A percentile compares a stretch with the other conserved stretches of the same genome.
Conservation (phyloP, 2,888 invertebrate species). For the Lepidonotus clava region DNA sequence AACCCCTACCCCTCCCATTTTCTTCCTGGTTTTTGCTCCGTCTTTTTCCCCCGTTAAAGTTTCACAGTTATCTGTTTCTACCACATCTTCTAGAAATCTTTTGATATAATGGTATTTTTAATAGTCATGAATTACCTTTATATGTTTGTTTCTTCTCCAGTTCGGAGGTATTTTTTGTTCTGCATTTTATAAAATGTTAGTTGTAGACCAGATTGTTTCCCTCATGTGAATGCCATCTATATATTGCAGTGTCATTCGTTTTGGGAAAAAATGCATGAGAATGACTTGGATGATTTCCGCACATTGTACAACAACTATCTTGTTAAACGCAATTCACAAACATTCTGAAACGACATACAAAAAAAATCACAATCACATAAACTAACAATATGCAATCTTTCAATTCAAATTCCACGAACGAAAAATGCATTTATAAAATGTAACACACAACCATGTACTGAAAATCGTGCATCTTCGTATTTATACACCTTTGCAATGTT, state of each 20-base stretch:
- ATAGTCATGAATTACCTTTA: not conserved
- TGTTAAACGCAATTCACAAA: conserved; percentile 7
- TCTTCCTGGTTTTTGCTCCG: not conserved
- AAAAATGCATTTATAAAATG: not conserved
- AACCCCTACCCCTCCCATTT: not conserved
- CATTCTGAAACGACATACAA: not conserved
- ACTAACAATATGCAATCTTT: not conserved
- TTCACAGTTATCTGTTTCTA: not conserved
- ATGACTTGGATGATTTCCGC: conserved; percentile 6
- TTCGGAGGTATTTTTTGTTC: not conserved
- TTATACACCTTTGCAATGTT: conserved; percentile 19
- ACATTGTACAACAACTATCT: not conserved
- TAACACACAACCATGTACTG: not conserved
- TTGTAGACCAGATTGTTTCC: not conserved
- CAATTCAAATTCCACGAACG: not conserved
- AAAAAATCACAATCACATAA: not conserved
- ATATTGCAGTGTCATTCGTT: conserved; percentile 16
- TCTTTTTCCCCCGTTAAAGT: not conserved
- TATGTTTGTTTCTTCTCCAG: not conserved
- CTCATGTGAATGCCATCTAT: conserved; percentile 26
- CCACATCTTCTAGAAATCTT: not conserved
- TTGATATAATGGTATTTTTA: conserved; percentile 7
- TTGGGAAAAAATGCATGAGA: conserved; percentile 15
- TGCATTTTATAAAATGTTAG: not conserved
- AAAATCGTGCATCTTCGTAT: not conserved